Base-by-base conservation (phyloP, 37 sponge, comb jelly and placozoan species). In the Agelas oroides region DNA sequence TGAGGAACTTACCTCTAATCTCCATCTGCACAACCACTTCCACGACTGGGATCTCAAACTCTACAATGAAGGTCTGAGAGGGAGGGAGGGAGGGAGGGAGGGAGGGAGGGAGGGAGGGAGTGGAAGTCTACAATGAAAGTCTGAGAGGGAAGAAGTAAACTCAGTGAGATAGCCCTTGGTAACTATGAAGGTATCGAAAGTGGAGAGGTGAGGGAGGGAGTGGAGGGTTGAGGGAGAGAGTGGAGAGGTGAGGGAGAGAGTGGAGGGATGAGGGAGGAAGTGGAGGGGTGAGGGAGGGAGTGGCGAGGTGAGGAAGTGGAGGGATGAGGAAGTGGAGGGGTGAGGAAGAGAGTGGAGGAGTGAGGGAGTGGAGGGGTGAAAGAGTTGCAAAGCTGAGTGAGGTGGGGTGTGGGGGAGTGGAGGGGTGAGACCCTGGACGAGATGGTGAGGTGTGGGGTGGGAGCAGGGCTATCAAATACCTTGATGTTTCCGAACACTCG, bases 401-500 rank as follows among this genome's bases (percentile, higher is more conserved):
- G 27, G 27, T 24, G 58, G 56, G 58, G 53, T 20, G 58, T 16
- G 58, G 25, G 56, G 31, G 35, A 46, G 46, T 12, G 52, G 8
- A 8, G 8, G 46, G 24, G 27, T 25, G 56, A 56, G 56, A 32
- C n/a, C n/a, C n/a, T n/a, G n/a, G n/a, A n/a, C n/a, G n/a, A n/a
- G n/a, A n/a, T n/a, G n/a, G n/a, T n/a, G n/a, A n/a, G n/a, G n/a
- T n/a, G n/a, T n/a, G 53, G 18, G 58, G 17, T 28, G 27, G 27
- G 31, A 11, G 17, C 75, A 14, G 21, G 52, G 54, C 8, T 46
- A 8, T 46, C 3, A 12, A 12, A 8, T 46, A 46, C 46, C 68
- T 77, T 86, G 61, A 86, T 86, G 78, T 57, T 79, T 24, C 87
- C 80, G 53, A 73, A 87, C 24, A 87, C 80, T 31, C 36, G 70